phyloP scores from a whole-genome alignment of 2,888 invertebrate genomes.

The Biston stratarius region DNA sequence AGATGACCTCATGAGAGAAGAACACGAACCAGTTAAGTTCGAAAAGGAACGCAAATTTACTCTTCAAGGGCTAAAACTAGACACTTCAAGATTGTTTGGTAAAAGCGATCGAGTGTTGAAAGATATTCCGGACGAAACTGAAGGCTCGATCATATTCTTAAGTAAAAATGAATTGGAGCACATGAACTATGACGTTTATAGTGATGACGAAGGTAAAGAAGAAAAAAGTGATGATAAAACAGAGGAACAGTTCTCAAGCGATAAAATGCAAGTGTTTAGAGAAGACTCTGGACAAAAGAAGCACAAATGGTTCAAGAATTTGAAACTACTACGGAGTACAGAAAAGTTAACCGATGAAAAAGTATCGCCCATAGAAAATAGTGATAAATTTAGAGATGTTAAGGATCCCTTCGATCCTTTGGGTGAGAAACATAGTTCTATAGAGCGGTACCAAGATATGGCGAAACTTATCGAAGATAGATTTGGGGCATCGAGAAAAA shows the following conservation, averaged over 20 bases:
- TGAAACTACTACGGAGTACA: constrained; percentile 82
- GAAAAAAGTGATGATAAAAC: constrained; percentile 76
- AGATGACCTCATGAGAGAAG: constrained; percentile 85
- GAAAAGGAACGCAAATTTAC: constrained; percentile 84
- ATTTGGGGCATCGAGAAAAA: constrained; percentile 84
- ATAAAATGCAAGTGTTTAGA: constrained; percentile 83
- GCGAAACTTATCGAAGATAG: constrained; percentile 89
- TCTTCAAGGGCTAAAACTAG: constrained; percentile 81
- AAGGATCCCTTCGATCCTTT: constrained; percentile 87
- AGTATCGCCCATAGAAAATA: constrained; percentile 73
- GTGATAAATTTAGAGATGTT: constrained; percentile 73
- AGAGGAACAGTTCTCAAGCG: constrained; percentile 75
- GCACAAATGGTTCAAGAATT: constrained; percentile 89
- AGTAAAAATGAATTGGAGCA: constrained; percentile 89
- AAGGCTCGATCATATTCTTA: constrained; percentile 89
- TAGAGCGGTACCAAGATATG: constrained; percentile 91
- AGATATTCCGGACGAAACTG: constrained; percentile 87
- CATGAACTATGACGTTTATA: constrained; percentile 86
- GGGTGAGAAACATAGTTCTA: constrained; percentile 89
- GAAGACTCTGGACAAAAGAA: constrained; percentile 85
- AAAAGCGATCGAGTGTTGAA: constrained; percentile 83
- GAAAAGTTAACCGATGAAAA: constrained; percentile 78
- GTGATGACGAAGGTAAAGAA: constrained; percentile 82
- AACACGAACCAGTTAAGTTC: constrained; percentile 82
- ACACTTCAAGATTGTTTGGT: constrained; percentile 80